These are phyloP conservation scores for Microplitis demolitor DNA, from an alignment of 1,140 invertebrate genomes.

Conservation along the genomic window DNA sequence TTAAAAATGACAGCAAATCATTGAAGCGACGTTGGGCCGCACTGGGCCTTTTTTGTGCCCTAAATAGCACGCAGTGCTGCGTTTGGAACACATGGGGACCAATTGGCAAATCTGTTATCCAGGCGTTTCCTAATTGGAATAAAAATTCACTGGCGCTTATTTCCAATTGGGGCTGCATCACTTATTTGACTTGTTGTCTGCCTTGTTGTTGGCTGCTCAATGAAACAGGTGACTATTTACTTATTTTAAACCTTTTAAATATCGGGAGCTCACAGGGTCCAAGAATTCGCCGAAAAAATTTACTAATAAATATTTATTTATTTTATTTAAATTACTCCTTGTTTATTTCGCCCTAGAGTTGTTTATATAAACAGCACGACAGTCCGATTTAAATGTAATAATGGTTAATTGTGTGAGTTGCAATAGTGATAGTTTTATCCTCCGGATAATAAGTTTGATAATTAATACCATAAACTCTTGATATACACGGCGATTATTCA, in stretches of 20 bases:
- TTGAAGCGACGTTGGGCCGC: conserved; percentile 39
- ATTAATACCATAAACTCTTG: too few relatives aligned
- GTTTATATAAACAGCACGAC: too few relatives aligned
- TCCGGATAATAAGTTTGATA: too few relatives aligned
- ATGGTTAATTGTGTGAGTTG: too few relatives aligned
- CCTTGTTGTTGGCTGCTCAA: conserved; percentile 59
- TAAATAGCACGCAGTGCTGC: conserved; percentile 39
- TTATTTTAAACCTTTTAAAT: neutral
- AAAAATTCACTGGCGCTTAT: conserved; percentile 58
- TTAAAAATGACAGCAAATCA: neutral
- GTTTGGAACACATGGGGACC: conserved; percentile 66
- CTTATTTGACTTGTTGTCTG: conserved; percentile 55
- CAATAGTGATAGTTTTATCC: too few relatives aligned
- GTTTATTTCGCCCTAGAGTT: too few relatives aligned
- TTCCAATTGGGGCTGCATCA: conserved; percentile 63
- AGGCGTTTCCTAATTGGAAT: conserved; percentile 59
- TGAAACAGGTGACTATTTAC: conserved; percentile 40
- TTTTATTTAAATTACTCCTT: too few relatives aligned
- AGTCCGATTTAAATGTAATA: too few relatives aligned
- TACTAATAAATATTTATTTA: too few relatives aligned
- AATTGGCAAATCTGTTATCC: conserved; percentile 55
- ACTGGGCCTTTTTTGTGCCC: conserved; percentile 37
- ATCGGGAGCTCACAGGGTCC: neutral
- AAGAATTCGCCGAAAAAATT: too few relatives aligned
- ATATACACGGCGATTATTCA: too few relatives aligned